phyloP scores from a whole-genome alignment of 2,888 invertebrate species.

The Pelosia muscerda region DNA sequence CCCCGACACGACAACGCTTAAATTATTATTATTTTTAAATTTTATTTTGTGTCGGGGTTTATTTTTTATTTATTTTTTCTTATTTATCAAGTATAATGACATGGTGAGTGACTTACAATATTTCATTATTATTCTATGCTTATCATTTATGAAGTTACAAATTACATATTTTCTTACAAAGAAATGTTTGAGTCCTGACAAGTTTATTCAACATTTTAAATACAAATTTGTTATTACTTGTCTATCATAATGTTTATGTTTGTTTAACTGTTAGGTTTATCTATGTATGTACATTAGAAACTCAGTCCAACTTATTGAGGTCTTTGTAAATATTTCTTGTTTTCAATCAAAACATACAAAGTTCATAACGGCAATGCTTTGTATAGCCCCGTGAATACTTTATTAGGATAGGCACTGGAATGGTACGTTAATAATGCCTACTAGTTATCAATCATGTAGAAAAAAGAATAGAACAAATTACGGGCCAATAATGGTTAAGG shows the following conservation, averaged over 20 bases:
- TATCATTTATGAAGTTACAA: background rate
- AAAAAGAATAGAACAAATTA: background rate
- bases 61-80: too few relatives aligned
- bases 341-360: constrained; percentile 13
- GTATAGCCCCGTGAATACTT: background rate
- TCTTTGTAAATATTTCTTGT: constrained; percentile 1
- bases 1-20: too few relatives aligned
- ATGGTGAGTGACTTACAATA: background rate
- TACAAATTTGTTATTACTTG: background rate
- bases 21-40: too few relatives aligned
- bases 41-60: too few relatives aligned
- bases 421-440: background rate
- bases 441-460: background rate
- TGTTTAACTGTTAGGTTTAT: constrained; percentile 14
- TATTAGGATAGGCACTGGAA: background rate
- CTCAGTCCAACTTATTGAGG: constrained; percentile 5
- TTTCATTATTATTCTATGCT: background rate
- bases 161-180: background rate
- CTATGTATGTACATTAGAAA: background rate
- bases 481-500: background rate
- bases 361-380: background rate
- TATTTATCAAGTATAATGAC: background rate
- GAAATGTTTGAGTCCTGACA: background rate
- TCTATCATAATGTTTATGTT: constrained; percentile 10
- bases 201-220: background rate